These are phyloP conservation scores for Rousettus madagascariensis DNA, from an alignment of 2,797 vertebrate genomes.

Conservation along the genomic window DNA sequence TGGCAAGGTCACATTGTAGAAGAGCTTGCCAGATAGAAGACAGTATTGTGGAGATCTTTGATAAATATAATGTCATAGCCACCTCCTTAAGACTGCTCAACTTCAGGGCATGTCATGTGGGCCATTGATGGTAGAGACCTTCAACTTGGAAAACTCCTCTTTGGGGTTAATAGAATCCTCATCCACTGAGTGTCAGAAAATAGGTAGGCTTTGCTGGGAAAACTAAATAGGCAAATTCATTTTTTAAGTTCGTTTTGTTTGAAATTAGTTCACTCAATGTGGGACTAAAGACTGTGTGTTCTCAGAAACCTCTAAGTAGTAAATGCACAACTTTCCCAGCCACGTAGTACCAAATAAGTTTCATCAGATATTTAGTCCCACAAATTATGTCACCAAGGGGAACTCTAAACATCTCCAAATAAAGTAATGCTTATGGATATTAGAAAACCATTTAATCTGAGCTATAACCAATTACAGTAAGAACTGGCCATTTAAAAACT, in stretches of 20 bases:
- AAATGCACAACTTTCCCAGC: background rate
- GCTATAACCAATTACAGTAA: background rate
- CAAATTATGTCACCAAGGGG: background rate
- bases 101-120: background rate
- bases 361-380: background rate
- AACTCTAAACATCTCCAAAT: background rate
- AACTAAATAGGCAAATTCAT: background rate
- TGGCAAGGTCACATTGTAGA: background rate
- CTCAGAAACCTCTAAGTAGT: background rate
- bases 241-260: slow-evolving; percentile 32
- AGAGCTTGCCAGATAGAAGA: background rate
- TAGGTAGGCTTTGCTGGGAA: background rate
- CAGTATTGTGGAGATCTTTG: background rate
- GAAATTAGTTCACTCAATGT: background rate
- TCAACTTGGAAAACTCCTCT: background rate
- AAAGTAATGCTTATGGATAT: background rate
- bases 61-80: background rate
- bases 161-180: background rate
- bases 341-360: background rate
- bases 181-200: background rate
- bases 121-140: background rate
- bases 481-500: background rate
- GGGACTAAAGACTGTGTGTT: background rate
- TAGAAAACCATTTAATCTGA: background rate
- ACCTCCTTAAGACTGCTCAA: background rate